Evolutionary conservation across 2,797 vertebrate species (phyloP), one percentile per base, ranked within the genome.

Genomic region (Rhincodon typus): DNA sequence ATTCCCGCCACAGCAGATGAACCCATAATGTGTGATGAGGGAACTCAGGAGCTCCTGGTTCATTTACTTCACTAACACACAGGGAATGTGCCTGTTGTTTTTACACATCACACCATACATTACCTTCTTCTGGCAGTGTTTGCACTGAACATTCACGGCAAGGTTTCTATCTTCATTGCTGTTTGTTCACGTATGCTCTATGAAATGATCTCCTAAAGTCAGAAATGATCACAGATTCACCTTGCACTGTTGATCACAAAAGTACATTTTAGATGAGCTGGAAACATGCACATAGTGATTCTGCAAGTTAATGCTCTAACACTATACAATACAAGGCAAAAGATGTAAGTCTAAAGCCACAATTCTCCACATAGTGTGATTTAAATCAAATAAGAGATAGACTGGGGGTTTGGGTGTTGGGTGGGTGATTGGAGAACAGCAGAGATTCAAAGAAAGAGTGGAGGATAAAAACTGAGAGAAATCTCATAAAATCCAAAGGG

Each of bases 61-160:
- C 62, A 93, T 93, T 67, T 69, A 69, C 90, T 66, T 93, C 90
- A 67, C 88, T 23, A 93, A 67, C 90, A 93, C 62, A 93, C n/a
- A 42, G 62, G 38, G 62, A 38, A 62, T 93, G 67, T 69, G 66
- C n/a, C 66, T 84, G 42, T 84, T 84, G 38, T 21, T 69, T n/a
- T 93, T 69, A 67, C n/a, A 69, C 38, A 69, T 69, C 42, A 21
- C 62, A 93, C 38, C n/a, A 7, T 93, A 42, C 42, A 93, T 42
- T 66, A 69, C 69, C 62, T 93, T 25, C 66, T 42, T 42, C n/a
- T 93, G 62, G 23, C 90, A 69, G 90, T 42, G 62, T n/a, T 67
- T 12, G 69, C 90, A 93, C 21, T 93, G n/a, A 93, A 69, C 67
- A 93, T 93, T 69, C 62, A 67, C n/a, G 38, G 90, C n/a, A 25